Percentiles rank a stretch among this genome's conserved stretches.
Evolutionary conservation across 2,888 invertebrate genomes (phyloP).

Genomic region (Microctonus aethiopoides): DNA sequence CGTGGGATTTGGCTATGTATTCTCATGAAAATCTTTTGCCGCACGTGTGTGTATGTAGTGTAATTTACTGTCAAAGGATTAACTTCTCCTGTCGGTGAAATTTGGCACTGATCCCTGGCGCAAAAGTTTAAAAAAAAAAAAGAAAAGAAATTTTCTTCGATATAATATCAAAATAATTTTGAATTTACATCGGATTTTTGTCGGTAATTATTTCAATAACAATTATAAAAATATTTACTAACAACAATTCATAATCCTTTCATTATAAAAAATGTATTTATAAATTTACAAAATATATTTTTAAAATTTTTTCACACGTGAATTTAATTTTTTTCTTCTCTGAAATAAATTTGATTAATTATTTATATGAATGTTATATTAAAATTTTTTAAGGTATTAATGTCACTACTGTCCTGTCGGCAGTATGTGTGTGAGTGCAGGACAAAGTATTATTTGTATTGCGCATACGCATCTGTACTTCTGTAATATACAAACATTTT

Average conservation of each 20-base stretch:
- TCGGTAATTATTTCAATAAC: too few species aligned
- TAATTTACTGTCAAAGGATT: conserved; percentile 63
- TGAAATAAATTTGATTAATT: too few species aligned
- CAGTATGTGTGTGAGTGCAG: background rate
- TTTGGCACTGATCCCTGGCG: background rate
- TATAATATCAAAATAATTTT: background rate
- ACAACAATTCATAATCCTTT: too few species aligned
- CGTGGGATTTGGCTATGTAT: background rate
- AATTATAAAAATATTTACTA: too few species aligned
- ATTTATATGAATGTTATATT: background rate
- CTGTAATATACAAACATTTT: conserved; percentile 44
- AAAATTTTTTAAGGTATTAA: background rate
- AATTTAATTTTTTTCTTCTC: background rate
- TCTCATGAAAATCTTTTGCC: conserved; percentile 16
- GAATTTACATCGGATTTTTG: too few species aligned
- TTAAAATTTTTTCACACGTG: background rate
- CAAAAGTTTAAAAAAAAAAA: background rate
- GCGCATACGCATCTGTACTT: conserved; percentile 32
- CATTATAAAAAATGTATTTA: too few species aligned
- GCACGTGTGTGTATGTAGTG: conserved; percentile 41
- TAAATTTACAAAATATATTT: too few species aligned
- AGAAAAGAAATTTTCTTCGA: background rate
- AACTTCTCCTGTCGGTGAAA: conserved; percentile 32
- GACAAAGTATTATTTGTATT: background rate
- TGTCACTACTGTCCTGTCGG: too few species aligned